Conservation (phyloP, 37 sponge, comb jelly and placozoan species). For the Cliona cf. orientalis region DNA sequence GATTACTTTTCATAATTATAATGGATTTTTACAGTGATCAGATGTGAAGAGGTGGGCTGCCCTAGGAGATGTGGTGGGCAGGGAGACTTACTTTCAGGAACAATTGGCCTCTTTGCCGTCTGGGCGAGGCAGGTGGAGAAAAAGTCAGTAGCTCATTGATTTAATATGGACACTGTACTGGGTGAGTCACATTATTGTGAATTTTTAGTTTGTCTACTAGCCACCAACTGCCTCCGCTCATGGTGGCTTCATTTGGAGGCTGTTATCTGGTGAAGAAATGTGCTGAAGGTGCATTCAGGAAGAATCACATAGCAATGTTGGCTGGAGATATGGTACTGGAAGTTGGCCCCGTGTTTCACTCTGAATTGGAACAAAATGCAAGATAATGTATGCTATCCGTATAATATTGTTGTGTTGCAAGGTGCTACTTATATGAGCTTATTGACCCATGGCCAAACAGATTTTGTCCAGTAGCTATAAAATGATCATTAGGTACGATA, state of each 20-base stretch:
- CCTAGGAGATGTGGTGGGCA: constrained; percentile 93
- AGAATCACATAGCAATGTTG: constrained; percentile 77
- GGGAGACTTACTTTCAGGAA: constrained; percentile 96
- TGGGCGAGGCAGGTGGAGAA: constrained; percentile 74
- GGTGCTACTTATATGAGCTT: background rate
- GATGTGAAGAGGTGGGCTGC: constrained; percentile 74
- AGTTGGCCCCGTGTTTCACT: constrained; percentile 27
- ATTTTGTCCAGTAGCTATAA: no score
- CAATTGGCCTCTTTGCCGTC: constrained; percentile 71
- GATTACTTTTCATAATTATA: background rate
- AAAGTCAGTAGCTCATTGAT: constrained; percentile 26
- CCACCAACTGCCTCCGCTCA: constrained; percentile 10
- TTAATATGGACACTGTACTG: background rate
- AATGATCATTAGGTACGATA: background rate
- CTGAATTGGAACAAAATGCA: background rate
- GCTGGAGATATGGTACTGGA: constrained; percentile 76
- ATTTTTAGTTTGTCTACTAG: background rate
- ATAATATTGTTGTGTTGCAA: background rate
- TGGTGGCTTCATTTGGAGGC: constrained; percentile 77
- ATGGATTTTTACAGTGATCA: constrained; percentile 26
- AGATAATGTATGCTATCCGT: background rate
- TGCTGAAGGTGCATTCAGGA: constrained; percentile 59
- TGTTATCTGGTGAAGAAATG: constrained; percentile 79
- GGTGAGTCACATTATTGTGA: background rate
- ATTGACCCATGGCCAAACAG: background rate